These are phyloP conservation scores for Synergus laeviventris DNA, from an alignment of 2,888 invertebrate species.

Conservation along the genomic window DNA sequence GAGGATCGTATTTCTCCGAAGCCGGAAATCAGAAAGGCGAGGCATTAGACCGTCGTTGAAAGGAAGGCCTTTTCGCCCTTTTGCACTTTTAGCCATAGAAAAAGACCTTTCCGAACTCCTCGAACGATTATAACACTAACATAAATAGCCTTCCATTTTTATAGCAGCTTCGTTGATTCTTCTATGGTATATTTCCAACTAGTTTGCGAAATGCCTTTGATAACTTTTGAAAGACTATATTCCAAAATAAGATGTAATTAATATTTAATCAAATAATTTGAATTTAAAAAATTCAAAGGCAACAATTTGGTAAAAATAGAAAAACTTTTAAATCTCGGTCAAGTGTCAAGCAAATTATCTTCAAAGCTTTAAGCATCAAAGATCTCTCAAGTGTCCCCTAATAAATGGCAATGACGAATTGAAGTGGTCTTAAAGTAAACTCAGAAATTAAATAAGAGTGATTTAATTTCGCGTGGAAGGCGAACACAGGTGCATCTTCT, in stretches of 20 bases:
- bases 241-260: neutral
- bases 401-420: conserved; percentile 42
- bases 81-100: neutral
- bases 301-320: neutral
- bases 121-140: neutral
- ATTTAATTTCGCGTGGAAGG: conserved; percentile 53
- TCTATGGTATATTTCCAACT: neutral
- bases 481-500: conserved; percentile 21
- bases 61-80: conserved; percentile 34
- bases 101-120: neutral
- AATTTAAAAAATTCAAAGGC: neutral
- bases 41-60: conserved; percentile 58
- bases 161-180: neutral
- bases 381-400: neutral
- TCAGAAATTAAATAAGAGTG: conserved; percentile 57
- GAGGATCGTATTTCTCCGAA: conserved; percentile 68
- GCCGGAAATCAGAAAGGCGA: conserved; percentile 66
- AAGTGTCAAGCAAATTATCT: neutral
- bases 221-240: neutral
- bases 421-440: conserved; percentile 50
- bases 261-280: neutral
- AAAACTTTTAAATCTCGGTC: neutral
- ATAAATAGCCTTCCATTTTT: neutral
- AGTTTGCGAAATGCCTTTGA: neutral
- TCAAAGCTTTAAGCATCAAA: conserved; percentile 3